phyloP scores from a whole-genome alignment of 37 sponge, comb jelly and placozoan species.

The Crambe crambe region DNA sequence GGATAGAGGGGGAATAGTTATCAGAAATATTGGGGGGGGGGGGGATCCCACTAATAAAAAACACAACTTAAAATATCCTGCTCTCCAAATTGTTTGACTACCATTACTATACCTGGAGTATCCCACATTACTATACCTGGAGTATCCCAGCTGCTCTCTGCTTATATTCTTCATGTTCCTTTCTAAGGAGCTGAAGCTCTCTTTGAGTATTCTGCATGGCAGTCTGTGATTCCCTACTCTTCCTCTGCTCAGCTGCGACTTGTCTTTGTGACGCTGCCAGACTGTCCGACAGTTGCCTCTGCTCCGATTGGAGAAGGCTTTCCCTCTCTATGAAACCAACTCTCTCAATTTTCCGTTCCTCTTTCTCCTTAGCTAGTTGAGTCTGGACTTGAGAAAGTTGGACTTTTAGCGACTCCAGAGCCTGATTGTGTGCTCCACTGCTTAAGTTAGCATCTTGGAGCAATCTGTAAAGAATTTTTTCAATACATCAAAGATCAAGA shows the following conservation, averaged over 20 bases:
- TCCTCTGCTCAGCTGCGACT: slow-evolving; percentile 16
- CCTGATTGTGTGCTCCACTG: slow-evolving; percentile 55
- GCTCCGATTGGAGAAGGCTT: slow-evolving; percentile 28
- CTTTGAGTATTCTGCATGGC: slow-evolving; percentile 17
- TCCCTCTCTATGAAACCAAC: slow-evolving; percentile 25
- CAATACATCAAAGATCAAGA: no score
- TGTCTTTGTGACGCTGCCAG: slow-evolving; percentile 36
- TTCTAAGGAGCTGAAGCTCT: slow-evolving; percentile 31
- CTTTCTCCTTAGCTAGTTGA: slow-evolving; percentile 22
- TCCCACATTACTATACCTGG: slow-evolving; percentile 36
- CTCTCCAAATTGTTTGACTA: no score
- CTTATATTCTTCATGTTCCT: slow-evolving; percentile 76
- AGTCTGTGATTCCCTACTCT: slow-evolving; percentile 21
- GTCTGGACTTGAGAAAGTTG: slow-evolving; percentile 38
- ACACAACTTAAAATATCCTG: no score
- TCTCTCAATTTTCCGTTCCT: slow-evolving; percentile 15
- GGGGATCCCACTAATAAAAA: no score
- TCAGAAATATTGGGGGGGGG: no score
- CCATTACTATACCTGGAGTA: neutral
- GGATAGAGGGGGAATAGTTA: neutral
- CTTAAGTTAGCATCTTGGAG: slow-evolving; percentile 63
- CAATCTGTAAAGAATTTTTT: slow-evolving; percentile 35
- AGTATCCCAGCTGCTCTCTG: slow-evolving; percentile 74
- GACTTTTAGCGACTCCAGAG: slow-evolving; percentile 39
- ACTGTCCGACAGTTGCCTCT: slow-evolving; percentile 14